Evolutionary conservation across 2,113 vertebrate genomes (phyloP).

Genomic region (Atrichornis clamosus): DNA sequence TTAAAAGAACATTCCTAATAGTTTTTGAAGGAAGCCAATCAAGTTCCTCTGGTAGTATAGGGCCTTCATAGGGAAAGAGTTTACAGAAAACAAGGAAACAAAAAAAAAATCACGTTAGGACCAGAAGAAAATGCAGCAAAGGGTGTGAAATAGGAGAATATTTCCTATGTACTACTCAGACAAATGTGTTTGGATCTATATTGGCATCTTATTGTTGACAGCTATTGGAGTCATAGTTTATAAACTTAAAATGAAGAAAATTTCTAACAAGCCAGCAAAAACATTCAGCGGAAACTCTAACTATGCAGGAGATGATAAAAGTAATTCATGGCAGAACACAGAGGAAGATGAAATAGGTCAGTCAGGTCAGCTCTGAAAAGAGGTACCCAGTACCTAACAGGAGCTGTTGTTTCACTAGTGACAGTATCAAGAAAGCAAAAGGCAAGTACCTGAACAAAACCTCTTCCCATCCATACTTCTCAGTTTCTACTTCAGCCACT

Average conservation of each 20-base stretch:
- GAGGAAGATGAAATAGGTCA: not conserved
- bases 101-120: not conserved
- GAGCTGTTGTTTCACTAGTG: not conserved
- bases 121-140: not conserved
- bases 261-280: not conserved
- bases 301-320: not conserved
- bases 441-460: not conserved
- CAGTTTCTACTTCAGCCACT: not conserved
- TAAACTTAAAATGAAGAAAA: not conserved
- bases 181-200: not conserved
- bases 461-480: not conserved
- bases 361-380: not conserved
- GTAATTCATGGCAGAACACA: not conserved
- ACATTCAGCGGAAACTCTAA: not conserved
- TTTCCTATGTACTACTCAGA: not conserved
- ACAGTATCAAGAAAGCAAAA: not conserved
- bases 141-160: not conserved
- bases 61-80: not conserved
- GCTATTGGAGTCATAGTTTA: not conserved
- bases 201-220: not conserved
- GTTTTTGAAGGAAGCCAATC: not conserved
- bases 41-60: not conserved
- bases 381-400: not conserved
- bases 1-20: not conserved
- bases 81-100: slow-evolving; percentile 1